Percentiles rank a stretch among this genome's conserved stretches.
phyloP scores from a whole-genome alignment of 2,113 vertebrate genomes.

The Gnathonemus echidnorhynchus region DNA sequence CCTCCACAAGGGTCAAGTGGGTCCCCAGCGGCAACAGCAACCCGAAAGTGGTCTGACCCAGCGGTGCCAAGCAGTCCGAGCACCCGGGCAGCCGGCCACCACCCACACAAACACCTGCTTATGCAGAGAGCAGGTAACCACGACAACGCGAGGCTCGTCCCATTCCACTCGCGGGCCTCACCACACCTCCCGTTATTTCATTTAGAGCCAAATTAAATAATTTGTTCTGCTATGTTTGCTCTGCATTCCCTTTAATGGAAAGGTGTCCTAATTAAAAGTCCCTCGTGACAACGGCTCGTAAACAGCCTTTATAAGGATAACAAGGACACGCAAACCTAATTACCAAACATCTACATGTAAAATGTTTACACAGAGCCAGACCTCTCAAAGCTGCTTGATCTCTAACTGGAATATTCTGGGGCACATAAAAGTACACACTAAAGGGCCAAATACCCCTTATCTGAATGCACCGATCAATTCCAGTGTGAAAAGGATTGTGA shows the following conservation, averaged over 20 bases:
- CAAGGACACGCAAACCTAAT: not conserved
- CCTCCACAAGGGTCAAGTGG: not conserved
- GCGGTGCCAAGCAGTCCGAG: not conserved
- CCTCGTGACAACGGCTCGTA: not conserved
- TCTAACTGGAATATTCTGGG: not conserved
- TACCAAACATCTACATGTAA: not conserved
- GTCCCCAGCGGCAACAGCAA: not conserved
- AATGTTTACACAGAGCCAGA: not conserved
- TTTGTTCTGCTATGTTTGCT: conserved; percentile 6
- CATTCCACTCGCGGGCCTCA: too few species aligned
- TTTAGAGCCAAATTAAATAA: not conserved
- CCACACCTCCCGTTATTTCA: not conserved
- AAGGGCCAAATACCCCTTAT: not conserved
- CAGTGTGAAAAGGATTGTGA: not conserved
- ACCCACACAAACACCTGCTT: not conserved
- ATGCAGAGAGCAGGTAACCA: not conserved
- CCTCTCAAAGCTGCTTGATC: not conserved
- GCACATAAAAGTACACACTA: not conserved
- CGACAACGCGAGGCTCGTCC: not conserved
- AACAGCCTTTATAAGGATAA: not conserved
- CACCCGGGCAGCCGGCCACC: not conserved
- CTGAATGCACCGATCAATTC: not conserved
- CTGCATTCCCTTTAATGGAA: not conserved
- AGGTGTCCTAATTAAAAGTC: conserved; percentile 6
- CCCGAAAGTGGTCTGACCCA: not conserved